Evolutionary conservation across 2,888 invertebrate species (phyloP), one percentile per base, ranked within the genome.

Genomic region (Hesperia comma): DNA sequence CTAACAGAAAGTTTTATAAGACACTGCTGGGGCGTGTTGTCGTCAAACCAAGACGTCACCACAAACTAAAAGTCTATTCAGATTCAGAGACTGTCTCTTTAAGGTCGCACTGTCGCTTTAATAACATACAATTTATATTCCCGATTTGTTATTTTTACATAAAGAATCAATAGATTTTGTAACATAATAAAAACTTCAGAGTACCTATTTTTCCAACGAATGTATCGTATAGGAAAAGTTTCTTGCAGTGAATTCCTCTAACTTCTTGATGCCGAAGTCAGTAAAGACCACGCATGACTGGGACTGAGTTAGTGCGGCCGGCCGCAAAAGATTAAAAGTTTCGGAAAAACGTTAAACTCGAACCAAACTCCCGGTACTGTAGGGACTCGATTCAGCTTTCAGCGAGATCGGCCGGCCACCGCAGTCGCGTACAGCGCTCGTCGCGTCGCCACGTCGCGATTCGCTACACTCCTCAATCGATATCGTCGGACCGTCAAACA

Each of bases 351-450:
- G 37, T 49, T 21, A 72, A 56, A 71, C 51, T 63, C 32, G 63
- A 63, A 58, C 69, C 74, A 70, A 68, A 67, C 72, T 70, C 61
- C 67, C 62, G 72, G 69, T 73, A 71, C 69, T 67, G 61, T 49
- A 68, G 58, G 53, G 71, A 76, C 72, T 69, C 75, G 75, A 71
- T 74, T 70, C 76, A 77, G 78, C 73, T 76, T 83, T 78, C 76
- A 79, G 78, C 74, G 77, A 80, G 77, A 78, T 78, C 77, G 79
- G 79, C 76, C 78, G 72, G 71, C 73, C 72, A 74, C 82, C 81
- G 83, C 90, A 91, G 91, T 90, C 85, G 87, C 84, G 85, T 72
- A 75, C 77, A 80, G 85, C 83, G 78, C 77, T 77, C 87, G 87
- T 71, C 83, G 85, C 81, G 86, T 80, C 81, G 73, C 78, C 79